phyloP scores from a whole-genome alignment of 2,113 vertebrate genomes.

The Vulpes ferrilata region DNA sequence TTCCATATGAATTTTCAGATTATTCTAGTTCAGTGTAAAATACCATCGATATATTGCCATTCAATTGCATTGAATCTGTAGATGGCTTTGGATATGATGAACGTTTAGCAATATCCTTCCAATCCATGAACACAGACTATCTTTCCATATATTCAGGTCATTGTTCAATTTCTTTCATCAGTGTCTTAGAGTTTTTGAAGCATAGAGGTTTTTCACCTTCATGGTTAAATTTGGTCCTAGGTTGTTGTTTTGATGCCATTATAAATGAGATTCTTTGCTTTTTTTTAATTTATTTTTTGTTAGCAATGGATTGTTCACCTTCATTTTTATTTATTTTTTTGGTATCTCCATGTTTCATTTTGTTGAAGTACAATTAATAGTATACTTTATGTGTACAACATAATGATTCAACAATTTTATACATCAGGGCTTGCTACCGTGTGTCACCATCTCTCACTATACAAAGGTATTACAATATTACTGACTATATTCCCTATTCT shows the following conservation, averaged over 20 bases:
- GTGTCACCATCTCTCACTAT: background rate
- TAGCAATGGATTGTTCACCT: background rate
- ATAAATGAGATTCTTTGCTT: background rate
- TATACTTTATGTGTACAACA: background rate
- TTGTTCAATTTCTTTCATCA: background rate
- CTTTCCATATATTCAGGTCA: background rate
- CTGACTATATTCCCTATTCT: background rate
- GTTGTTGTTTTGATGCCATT: background rate
- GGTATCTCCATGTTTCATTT: background rate
- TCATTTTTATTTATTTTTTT: background rate
- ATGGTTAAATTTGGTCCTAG: background rate
- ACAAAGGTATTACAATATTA: background rate
- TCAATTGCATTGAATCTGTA: background rate
- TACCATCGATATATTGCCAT: background rate
- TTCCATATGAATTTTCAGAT: background rate
- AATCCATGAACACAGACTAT: background rate
- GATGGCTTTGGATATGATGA: background rate
- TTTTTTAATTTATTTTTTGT: too few species aligned
- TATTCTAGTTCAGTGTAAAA: background rate
- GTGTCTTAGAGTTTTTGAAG: background rate
- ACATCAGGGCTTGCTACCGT: background rate
- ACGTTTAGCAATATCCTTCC: background rate
- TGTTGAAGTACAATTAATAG: background rate
- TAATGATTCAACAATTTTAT: background rate
- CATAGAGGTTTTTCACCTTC: background rate